phyloP scores from a whole-genome alignment of 1,140 invertebrate genomes.

The Sycophaga agraensis region DNA sequence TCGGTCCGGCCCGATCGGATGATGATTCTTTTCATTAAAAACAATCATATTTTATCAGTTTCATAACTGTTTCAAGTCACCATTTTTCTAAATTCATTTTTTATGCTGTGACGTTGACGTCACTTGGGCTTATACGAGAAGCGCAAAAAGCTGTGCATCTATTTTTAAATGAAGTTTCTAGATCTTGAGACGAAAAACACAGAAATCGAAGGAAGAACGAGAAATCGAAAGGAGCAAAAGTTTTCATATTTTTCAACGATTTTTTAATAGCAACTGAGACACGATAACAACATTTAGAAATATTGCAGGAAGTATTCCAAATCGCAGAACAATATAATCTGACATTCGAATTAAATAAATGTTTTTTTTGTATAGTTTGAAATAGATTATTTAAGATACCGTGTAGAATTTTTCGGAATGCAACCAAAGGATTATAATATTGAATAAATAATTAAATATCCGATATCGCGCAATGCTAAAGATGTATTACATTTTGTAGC shows the following conservation, averaged over 20 bases:
- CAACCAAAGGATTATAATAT: slow-evolving; percentile 6
- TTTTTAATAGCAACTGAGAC: slow-evolving; percentile 15
- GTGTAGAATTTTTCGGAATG: background rate
- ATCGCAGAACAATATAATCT: background rate
- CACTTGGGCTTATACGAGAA: too few relatives aligned
- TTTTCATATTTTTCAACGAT: background rate
- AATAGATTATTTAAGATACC: slow-evolving; percentile 14
- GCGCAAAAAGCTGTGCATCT: too few relatives aligned
- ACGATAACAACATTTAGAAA: background rate
- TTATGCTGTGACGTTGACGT: too few relatives aligned
- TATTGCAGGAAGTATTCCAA: slow-evolving; percentile 15
- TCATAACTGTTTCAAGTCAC: too few relatives aligned
- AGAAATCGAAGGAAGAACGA: too few relatives aligned
- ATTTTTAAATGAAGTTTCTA: too few relatives aligned
- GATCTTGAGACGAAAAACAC: too few relatives aligned
- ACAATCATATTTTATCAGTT: too few relatives aligned
- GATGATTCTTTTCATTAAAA: too few relatives aligned
- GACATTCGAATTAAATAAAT: slow-evolving; percentile 10
- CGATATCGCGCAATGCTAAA: background rate
- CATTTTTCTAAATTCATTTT: too few relatives aligned
- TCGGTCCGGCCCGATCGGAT: too few relatives aligned
- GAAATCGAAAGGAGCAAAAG: too few relatives aligned
- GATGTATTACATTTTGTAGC: background rate
- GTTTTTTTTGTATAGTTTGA: background rate
- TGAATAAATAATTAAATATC: background rate